phyloP scores from a whole-genome alignment of 2,113 vertebrate species.

The Columbina picui region DNA sequence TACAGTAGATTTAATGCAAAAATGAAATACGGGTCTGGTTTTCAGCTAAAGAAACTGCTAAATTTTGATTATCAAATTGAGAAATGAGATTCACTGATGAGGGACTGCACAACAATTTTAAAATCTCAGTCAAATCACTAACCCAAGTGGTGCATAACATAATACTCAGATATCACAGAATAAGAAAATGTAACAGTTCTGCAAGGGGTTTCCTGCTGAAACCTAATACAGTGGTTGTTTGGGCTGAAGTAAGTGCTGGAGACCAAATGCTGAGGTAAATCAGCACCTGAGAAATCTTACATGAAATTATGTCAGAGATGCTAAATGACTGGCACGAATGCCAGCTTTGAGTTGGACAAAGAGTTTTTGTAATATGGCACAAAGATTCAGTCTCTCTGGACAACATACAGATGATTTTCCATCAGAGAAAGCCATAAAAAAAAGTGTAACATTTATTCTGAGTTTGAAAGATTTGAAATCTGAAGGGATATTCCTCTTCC shows the following conservation, averaged over 20 bases:
- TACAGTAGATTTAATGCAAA: constrained; percentile 43
- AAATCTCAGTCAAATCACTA: background rate
- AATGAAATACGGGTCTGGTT: constrained; percentile 4
- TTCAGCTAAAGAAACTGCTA: constrained; percentile 46
- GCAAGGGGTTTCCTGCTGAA: background rate
- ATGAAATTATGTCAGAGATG: background rate
- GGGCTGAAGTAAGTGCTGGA: background rate
- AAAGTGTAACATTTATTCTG: background rate
- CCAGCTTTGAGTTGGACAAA: background rate
- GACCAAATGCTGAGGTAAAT: background rate
- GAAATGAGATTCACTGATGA: background rate
- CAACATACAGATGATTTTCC: background rate
- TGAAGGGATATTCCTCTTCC: background rate
- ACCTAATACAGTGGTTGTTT: background rate
- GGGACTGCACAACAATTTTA: background rate
- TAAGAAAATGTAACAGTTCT: background rate
- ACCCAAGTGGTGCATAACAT: background rate
- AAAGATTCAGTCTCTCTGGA: background rate
- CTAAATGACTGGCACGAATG: background rate
- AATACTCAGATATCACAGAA: background rate
- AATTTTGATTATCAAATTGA: constrained; percentile 35
- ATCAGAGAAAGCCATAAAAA: background rate
- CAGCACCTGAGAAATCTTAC: background rate
- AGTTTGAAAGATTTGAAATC: background rate
- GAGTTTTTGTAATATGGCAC: background rate